Evolutionary conservation across 2,888 invertebrate species (phyloP).

Genomic region (Leptinotarsa peninsularis): DNA sequence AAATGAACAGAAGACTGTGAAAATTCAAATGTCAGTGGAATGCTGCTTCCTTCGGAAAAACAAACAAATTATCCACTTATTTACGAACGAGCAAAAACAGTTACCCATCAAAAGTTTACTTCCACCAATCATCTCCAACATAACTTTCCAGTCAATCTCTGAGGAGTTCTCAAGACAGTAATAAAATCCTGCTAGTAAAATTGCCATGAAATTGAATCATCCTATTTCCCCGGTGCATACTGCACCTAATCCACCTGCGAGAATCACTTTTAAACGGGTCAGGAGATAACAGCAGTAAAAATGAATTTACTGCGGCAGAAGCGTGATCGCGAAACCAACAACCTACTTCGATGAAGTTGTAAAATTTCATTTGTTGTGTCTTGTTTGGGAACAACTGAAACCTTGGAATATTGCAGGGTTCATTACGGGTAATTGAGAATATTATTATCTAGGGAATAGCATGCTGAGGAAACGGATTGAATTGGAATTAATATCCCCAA

Average conservation of each 20-base stretch:
- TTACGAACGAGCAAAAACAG: not conserved
- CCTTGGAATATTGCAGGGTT: not conserved
- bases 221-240: constrained; percentile 29
- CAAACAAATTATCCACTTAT: not conserved
- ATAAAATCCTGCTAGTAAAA: constrained; percentile 26
- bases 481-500: not conserved
- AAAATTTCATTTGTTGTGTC: not conserved
- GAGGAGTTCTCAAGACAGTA: constrained; percentile 7
- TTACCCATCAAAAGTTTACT: not conserved
- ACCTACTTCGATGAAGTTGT: not conserved
- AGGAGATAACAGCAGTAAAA: constrained; percentile 22
- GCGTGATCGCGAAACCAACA: constrained; percentile 9
- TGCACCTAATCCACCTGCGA: constrained; percentile 33
- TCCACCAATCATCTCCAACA: not conserved
- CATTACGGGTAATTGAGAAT: not conserved
- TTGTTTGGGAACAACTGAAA: not conserved
- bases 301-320: constrained; percentile 4
- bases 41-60: too few species aligned
- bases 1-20: too few species aligned
- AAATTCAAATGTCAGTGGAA: too few species aligned
- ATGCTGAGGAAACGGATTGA: not conserved
- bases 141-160: not conserved
- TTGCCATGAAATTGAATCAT: constrained; percentile 33
- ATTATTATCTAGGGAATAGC: not conserved
- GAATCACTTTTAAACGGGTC: constrained; percentile 22